Percentiles rank a stretch among this genome's conserved stretches.
Evolutionary conservation across 2,888 invertebrate species (phyloP).

Genomic region (Polydrusus tereticollis): DNA sequence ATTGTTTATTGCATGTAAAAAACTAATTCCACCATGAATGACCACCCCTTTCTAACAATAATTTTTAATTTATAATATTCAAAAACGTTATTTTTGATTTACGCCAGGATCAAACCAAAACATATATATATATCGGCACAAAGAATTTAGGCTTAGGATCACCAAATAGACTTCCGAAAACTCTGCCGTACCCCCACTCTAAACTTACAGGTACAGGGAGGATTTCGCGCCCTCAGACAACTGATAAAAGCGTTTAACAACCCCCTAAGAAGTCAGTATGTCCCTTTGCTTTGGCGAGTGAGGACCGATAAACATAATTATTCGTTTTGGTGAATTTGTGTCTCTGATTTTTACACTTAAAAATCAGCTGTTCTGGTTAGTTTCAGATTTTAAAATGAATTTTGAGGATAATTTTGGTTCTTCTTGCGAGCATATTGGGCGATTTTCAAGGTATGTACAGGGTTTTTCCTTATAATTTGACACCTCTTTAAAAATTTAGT

Average conservation of each 20-base stretch:
- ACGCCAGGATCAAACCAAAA: too few species aligned
- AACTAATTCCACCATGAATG: too few species aligned
- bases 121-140: background rate
- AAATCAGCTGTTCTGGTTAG: conserved; percentile 10
- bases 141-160: background rate
- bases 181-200: conserved; percentile 24
- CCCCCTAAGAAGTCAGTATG: conserved; percentile 34
- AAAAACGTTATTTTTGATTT: too few species aligned
- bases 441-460: conserved; percentile 21
- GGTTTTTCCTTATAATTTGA: background rate
- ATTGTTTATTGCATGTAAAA: too few species aligned
- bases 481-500: too few species aligned
- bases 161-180: conserved; percentile 24
- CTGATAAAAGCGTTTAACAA: conserved; percentile 30
- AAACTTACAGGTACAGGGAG: conserved; percentile 36
- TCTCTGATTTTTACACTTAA: background rate
- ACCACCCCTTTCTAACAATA: too few species aligned
- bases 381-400: conserved; percentile 17
- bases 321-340: background rate
- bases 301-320: background rate
- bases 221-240: conserved; percentile 38
- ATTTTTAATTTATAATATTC: too few species aligned
- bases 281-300: conserved; percentile 17
- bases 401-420: conserved; percentile 25
- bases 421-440: background rate